Base-by-base conservation (phyloP, 2,797 vertebrate genomes). In the Halcyon badia region DNA sequence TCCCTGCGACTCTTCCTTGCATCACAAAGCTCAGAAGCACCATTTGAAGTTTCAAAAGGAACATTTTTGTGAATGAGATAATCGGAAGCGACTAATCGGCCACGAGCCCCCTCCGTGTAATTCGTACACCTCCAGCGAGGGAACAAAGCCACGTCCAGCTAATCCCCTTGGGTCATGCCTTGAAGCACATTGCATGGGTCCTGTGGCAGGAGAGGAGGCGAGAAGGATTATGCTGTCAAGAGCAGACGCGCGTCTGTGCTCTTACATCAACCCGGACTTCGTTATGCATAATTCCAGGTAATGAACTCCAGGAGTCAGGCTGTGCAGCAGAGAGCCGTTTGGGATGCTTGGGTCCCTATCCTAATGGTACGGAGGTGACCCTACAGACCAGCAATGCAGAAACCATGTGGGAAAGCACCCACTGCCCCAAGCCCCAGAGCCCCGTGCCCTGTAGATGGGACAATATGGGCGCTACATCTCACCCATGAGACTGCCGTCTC, bases 381-480 rank as follows among this genome's bases (percentile, higher is more conserved):
- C 14, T 11, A 0, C 2, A 9, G 48, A 68, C 7, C 60, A 64
- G 49, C 20, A n/a, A 3, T 6, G 39, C 42, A 39, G 22, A 66
- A 75, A 10, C 16, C 51, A 28, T 0, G 3, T 12, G 20, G 58
- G 17, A 77, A 56, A 77, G 41, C 30, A 54, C 9, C 35, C 22
- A 5, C 19, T n/a, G 30, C 24, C 62, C 25, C 1, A 0, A 33
- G 42, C 33, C 20, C 22, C 22, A 10, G n/a, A 66, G 68, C 25
- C 35, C 26, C 10, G 24, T 28, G 52, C 31, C 69, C n/a, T 39
- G 52, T 35, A 28, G 73, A 11, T 14, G 44, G 57, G 83, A 49
- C 33, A 37, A 4, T 0, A 1, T 5, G 5, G 11, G 14, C 0
- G 1, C 3, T 11, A 17, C n/a, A 8, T 3, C 15, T 35, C 48